Base-by-base conservation (phyloP, 2,113 vertebrate species). In the Crotophaga sulcirostris region DNA sequence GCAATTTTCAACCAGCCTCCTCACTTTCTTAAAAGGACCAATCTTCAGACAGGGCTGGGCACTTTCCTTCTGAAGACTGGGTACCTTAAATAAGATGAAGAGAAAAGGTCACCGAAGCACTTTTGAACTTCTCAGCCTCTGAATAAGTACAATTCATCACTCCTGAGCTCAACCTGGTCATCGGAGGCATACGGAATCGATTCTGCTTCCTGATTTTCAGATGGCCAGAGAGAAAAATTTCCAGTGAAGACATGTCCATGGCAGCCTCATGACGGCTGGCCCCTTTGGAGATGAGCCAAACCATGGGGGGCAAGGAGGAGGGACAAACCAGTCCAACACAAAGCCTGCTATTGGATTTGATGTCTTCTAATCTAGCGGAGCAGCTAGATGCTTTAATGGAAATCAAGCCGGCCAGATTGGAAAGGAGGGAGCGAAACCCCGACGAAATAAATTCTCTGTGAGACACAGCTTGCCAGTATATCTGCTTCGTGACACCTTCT, bases 401-500 rank as follows among this genome's bases (percentile, higher is more conserved):
- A 54, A 68, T 28, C 69, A 45, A 89, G 33, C 10, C 25, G 47
- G 79, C 45, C 94, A 95, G 96, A 97, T 94, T 95, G 95, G 87
- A 79, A 72, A 92, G 91, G 91, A 94, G 87, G 93, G 84, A 93
- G 89, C 10, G 2, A 96, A 94, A 89, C 69, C 69, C 68, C 14
- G 36, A 10, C 26, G 33, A 64, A 94, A 97, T 89, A 81, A 95
- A 97, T 95, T 96, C 95, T 49, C 96, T 29, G 91, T 16, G 58
- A 97, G 94, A 96, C 93, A 5, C 94, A 93, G 94, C 87, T 94
- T 96, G 94, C 89, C 89, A 69, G 84, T 45, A 2, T 25, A 28
- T 84, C 91, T 93, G 94, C 93, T 80, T 1, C 2, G 49, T 82
- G 93, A 93, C 94, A 91, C 94, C 93, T 96, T 90, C 92, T 73